A percentile compares a stretch with the other conserved stretches of the same genome.
These are phyloP conservation scores for Tupaia tana DNA, from an alignment of 2,113 vertebrate genomes.

Conservation along the genomic window DNA sequence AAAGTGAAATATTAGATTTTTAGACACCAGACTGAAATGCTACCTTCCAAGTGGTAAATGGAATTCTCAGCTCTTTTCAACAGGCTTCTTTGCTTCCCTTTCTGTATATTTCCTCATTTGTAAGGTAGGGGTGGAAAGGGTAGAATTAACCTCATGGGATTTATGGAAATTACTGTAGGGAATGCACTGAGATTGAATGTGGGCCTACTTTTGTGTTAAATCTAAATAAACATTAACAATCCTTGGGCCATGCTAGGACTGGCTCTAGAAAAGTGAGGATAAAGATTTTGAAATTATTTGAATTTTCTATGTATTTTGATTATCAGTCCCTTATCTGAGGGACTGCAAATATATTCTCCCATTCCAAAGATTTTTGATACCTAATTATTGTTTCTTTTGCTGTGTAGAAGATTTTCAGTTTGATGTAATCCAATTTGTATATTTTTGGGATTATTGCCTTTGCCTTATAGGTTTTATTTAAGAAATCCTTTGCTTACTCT, in stretches of 20 bases:
- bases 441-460: too few relatives aligned
- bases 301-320: too few relatives aligned
- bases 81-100: background rate
- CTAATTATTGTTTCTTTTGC: too few relatives aligned
- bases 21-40: background rate
- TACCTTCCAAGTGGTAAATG: background rate
- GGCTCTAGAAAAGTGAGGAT: background rate
- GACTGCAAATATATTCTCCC: too few relatives aligned
- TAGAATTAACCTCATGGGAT: background rate
- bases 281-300: too few relatives aligned
- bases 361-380: too few relatives aligned
- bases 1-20: background rate
- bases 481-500: too few relatives aligned
- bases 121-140: background rate
- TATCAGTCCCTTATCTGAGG: too few relatives aligned
- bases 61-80: fast-evolving
- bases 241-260: fast-evolving
- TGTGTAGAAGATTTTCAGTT: too few relatives aligned
- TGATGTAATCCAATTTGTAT: too few relatives aligned
- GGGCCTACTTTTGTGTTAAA: fast-evolving
- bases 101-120: background rate
- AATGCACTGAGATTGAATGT: background rate
- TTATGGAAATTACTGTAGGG: background rate
- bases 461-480: too few relatives aligned
- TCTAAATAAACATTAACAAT: background rate